A percentile compares a stretch with the other conserved stretches of the same genome.
These are phyloP conservation scores for Eumerus sabulonum DNA, from an alignment of 2,888 invertebrate species.

Conservation along the genomic window DNA sequence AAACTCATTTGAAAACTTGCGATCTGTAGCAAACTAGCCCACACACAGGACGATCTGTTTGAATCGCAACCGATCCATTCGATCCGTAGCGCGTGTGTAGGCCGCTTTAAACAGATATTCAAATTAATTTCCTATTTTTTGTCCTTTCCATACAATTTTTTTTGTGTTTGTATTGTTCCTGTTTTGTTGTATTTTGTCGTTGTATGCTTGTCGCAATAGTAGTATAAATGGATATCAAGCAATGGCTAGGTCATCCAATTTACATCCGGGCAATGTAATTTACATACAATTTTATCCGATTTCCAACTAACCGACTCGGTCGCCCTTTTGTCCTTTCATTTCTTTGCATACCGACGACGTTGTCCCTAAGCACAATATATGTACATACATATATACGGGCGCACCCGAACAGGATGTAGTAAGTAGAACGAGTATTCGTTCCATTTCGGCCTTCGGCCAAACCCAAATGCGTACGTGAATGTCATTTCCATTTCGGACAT, in stretches of 20 bases:
- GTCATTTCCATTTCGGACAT: constrained; percentile 54
- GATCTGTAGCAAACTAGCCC: too few species aligned
- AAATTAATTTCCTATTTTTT: constrained; percentile 61
- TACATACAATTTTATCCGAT: constrained; percentile 67
- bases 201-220: constrained; percentile 47
- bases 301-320: constrained; percentile 38
- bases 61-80: too few species aligned
- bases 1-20: too few species aligned
- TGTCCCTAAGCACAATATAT: too few species aligned
- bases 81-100: too few species aligned
- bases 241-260: constrained; percentile 67
- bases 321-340: not conserved
- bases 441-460: constrained; percentile 59
- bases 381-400: constrained; percentile 5
- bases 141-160: constrained; percentile 5
- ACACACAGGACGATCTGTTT: too few species aligned
- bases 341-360: too few species aligned
- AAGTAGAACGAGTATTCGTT: constrained; percentile 55
- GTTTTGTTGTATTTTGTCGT: not conserved
- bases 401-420: constrained; percentile 1
- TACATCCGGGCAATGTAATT: constrained; percentile 67
- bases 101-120: constrained; percentile 65
- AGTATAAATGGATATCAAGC: constrained; percentile 55
- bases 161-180: constrained; percentile 23
- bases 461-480: constrained; percentile 64